Evolutionary conservation across 1,140 invertebrate species (phyloP).

Genomic region (Phocides pigmalion): DNA sequence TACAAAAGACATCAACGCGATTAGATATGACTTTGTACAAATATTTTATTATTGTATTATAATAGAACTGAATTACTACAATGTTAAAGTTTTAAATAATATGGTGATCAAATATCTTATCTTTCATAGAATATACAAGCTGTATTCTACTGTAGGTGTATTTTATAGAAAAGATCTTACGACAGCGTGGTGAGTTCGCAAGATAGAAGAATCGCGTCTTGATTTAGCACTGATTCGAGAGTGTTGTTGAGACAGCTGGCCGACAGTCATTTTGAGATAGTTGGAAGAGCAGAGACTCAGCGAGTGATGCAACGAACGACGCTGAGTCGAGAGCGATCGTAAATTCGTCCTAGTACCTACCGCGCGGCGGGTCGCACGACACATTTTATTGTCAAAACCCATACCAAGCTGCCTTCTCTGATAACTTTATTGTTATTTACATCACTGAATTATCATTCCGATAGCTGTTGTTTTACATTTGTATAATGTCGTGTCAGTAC

Average conservation of each 20-base stretch:
- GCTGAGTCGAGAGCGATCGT: constrained; percentile 52
- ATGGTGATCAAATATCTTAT: no score
- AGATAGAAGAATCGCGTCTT: constrained; percentile 26
- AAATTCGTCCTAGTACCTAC: constrained; percentile 72
- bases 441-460: constrained; percentile 78
- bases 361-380: constrained; percentile 65
- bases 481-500: constrained; percentile 71
- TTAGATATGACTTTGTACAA: background rate
- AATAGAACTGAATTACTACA: no score
- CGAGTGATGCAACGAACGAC: constrained; percentile 34
- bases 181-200: constrained; percentile 30
- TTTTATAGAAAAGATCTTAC: constrained; percentile 24
- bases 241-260: constrained; percentile 28
- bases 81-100: no score
- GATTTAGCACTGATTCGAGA: constrained; percentile 34
- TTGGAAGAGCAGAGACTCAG: constrained; percentile 14
- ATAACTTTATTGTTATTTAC: constrained; percentile 83
- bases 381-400: constrained; percentile 81
- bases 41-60: no score
- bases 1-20: constrained; percentile 42
- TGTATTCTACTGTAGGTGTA: background rate
- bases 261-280: constrained; percentile 26
- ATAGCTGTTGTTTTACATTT: constrained; percentile 81
- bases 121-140: background rate
- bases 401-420: constrained; percentile 68